Evolutionary conservation across 2,113 vertebrate species (phyloP).

Genomic region (Fregata magnificens): DNA sequence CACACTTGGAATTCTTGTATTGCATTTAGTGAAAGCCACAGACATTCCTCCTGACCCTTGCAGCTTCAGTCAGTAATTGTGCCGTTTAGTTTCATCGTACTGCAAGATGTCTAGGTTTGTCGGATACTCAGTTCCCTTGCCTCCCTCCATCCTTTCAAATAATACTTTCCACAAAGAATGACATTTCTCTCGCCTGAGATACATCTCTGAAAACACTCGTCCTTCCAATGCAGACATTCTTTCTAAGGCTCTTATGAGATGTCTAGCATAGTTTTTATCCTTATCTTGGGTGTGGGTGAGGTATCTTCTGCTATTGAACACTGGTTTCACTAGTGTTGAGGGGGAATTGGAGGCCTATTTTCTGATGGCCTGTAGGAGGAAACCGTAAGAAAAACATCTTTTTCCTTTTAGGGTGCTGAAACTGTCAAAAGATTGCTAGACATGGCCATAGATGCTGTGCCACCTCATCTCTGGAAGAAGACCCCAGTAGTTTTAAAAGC

Average conservation of each 20-base stretch:
- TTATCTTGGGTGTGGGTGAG: not conserved
- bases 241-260: not conserved
- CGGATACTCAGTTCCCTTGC: not conserved
- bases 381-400: not conserved
- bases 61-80: not conserved
- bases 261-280: not conserved
- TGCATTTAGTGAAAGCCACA: not conserved
- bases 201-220: not conserved
- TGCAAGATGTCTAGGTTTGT: not conserved
- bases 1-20: not conserved
- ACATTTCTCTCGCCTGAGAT: not conserved
- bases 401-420: conserved; percentile 83
- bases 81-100: not conserved
- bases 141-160: not conserved
- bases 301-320: not conserved
- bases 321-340: not conserved
- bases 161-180: not conserved
- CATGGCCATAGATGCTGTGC: conserved; percentile 88
- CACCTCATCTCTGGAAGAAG: conserved; percentile 86
- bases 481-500: conserved; percentile 96
- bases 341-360: not conserved
- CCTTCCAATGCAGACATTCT: not conserved
- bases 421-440: conserved; percentile 85
- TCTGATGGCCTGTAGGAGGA: not conserved
- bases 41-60: not conserved